Evolutionary conservation across 2,113 vertebrate species (phyloP).

Genomic region (Cygnus buccinator): DNA sequence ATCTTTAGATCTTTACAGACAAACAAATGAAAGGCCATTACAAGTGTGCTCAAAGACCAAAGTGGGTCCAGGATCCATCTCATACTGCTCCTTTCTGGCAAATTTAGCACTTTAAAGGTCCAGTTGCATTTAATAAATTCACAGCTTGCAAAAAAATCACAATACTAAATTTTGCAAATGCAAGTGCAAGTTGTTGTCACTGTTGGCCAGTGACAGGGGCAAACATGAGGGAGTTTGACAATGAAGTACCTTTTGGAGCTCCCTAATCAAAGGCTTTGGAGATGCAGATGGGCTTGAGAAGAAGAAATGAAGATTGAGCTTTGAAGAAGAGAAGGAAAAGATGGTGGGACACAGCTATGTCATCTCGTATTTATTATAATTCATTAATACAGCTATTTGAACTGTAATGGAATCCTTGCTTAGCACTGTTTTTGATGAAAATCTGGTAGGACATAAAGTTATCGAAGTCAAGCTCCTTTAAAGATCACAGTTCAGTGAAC

Average conservation of each 20-base stretch:
- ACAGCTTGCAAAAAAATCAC: not conserved
- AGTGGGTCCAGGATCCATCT: not conserved
- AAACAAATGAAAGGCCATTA: not conserved
- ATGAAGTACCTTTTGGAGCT: not conserved
- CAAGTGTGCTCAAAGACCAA: not conserved
- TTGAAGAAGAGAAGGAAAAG: not conserved
- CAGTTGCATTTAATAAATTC: not conserved
- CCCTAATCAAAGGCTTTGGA: not conserved
- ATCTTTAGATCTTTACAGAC: not conserved
- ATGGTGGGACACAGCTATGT: not conserved
- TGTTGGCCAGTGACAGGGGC: not conserved
- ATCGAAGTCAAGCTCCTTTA: conserved; percentile 44
- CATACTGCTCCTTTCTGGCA: not conserved
- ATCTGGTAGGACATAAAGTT: conserved; percentile 46
- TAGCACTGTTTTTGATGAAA: conserved; percentile 26
- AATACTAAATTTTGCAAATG: not conserved
- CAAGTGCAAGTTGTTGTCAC: not conserved
- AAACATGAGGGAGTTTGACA: not conserved
- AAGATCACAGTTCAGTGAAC: conserved; percentile 55
- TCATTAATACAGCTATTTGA: conserved; percentile 22
- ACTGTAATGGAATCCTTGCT: not conserved
- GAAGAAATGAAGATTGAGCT: not conserved
- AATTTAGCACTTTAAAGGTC: not conserved
- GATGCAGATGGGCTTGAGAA: not conserved
- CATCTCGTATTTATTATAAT: not conserved